A percentile compares a stretch with the other conserved stretches of the same genome.
Evolutionary conservation across 2,888 invertebrate genomes (phyloP).

Genomic region (Automeris io): DNA sequence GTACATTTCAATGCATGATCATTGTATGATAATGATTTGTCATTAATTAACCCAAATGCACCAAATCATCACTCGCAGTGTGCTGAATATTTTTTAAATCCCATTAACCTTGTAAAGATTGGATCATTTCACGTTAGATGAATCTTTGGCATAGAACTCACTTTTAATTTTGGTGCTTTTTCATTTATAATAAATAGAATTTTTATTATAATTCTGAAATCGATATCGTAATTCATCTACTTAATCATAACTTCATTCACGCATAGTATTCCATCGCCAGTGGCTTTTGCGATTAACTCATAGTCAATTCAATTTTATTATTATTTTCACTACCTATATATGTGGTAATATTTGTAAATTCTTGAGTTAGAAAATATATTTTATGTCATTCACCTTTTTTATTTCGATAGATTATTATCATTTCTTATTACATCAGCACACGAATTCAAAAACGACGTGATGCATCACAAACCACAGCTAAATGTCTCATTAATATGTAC

Average conservation of each 20-base stretch:
- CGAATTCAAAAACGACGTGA: constrained; percentile 36
- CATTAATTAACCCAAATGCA: neutral
- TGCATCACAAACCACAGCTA: constrained; percentile 43
- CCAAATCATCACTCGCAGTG: neutral
- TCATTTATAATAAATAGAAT: no score
- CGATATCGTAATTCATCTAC: constrained; percentile 11
- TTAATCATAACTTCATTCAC: constrained; percentile 6
- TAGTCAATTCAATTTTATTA: constrained; percentile 2
- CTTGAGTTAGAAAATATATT: constrained; percentile 8
- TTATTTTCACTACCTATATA: neutral
- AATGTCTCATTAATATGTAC: constrained; percentile 27
- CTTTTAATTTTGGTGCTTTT: no score
- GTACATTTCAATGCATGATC: neutral
- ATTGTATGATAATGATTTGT: neutral
- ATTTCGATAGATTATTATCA: constrained; percentile 7
- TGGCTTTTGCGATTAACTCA: constrained; percentile 5
- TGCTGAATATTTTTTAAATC: neutral
- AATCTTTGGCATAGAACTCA: no score
- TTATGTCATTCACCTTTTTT: constrained; percentile 6
- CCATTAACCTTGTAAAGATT: no score
- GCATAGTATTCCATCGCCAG: constrained; percentile 2
- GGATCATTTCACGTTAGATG: no score
- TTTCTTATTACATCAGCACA: constrained; percentile 37
- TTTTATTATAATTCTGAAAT: neutral
- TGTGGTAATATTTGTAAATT: constrained; percentile 7